These are phyloP conservation scores for Blennius ocellaris DNA, from an alignment of 2,113 vertebrate species.

Conservation along the genomic window DNA sequence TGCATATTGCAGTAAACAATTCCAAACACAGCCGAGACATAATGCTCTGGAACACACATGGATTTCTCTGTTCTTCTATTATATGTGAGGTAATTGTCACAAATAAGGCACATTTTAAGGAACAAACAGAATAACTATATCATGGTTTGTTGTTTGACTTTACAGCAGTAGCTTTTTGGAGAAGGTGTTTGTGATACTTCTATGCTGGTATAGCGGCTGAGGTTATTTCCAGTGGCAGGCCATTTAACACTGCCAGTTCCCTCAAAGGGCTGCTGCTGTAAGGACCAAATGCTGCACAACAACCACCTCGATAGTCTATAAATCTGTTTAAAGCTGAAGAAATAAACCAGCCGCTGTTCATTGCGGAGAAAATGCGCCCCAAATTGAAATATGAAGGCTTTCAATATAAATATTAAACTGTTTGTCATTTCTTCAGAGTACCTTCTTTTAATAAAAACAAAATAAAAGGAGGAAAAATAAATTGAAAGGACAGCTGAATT, in stretches of 20 bases:
- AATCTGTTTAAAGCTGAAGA: neutral
- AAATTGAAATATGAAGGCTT: neutral
- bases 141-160: neutral
- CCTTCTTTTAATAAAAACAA: neutral
- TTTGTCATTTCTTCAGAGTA: neutral
- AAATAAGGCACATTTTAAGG: neutral
- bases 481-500: neutral
- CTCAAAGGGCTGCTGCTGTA: neutral
- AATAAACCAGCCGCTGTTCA: neutral
- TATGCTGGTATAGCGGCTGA: neutral
- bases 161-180: neutral
- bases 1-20: too few relatives aligned
- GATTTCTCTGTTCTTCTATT: too few relatives aligned
- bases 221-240: neutral
- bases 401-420: neutral
- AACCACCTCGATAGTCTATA: neutral
- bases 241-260: neutral
- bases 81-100: too few relatives aligned
- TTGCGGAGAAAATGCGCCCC: too few relatives aligned
- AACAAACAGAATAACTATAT: too few relatives aligned
- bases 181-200: neutral
- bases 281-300: too few relatives aligned
- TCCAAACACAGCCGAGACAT: too few relatives aligned
- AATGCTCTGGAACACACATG: too few relatives aligned
- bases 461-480: neutral